Evolutionary conservation across 2,888 invertebrate species (phyloP).

Genomic region (Bursaphelenchus okinawaensis): DNA sequence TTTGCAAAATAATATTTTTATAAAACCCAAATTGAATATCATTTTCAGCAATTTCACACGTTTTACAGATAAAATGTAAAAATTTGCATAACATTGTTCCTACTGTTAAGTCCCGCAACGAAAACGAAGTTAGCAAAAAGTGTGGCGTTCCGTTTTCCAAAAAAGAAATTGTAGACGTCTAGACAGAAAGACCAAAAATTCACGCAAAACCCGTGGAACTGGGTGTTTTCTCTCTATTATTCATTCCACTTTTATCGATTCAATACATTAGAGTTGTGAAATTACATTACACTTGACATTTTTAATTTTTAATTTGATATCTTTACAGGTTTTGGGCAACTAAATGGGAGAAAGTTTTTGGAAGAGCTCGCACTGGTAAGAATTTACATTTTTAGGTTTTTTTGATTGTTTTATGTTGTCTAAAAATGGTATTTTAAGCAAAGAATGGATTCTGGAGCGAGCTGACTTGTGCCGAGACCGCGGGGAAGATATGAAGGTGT

Average conservation of each 20-base stretch:
- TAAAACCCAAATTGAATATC: too few relatives aligned
- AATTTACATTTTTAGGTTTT: constrained; percentile 26
- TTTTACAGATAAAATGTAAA: too few relatives aligned
- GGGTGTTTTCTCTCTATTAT: not conserved
- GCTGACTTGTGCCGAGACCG: constrained; percentile 88
- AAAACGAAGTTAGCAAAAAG: not conserved
- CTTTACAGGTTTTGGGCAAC: not conserved
- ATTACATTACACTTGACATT: not conserved
- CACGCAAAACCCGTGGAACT: not conserved
- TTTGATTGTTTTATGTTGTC: constrained; percentile 4
- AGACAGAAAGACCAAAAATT: not conserved
- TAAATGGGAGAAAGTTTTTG: constrained; percentile 96
- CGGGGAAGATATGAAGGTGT: constrained; percentile 83
- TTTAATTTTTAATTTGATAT: not conserved
- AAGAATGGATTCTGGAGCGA: constrained; percentile 96
- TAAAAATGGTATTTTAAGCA: constrained; percentile 65
- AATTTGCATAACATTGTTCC: too few relatives aligned
- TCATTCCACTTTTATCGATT: not conserved
- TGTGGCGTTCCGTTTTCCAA: not conserved
- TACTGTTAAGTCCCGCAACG: not conserved
- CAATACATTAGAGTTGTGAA: not conserved
- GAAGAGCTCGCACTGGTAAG: constrained; percentile 94
- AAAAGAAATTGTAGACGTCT: not conserved
- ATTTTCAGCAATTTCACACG: not conserved
- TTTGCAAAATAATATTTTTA: too few relatives aligned